Evolutionary conservation across 2,888 invertebrate species (phyloP).

Genomic region (Euzophera pinguis): DNA sequence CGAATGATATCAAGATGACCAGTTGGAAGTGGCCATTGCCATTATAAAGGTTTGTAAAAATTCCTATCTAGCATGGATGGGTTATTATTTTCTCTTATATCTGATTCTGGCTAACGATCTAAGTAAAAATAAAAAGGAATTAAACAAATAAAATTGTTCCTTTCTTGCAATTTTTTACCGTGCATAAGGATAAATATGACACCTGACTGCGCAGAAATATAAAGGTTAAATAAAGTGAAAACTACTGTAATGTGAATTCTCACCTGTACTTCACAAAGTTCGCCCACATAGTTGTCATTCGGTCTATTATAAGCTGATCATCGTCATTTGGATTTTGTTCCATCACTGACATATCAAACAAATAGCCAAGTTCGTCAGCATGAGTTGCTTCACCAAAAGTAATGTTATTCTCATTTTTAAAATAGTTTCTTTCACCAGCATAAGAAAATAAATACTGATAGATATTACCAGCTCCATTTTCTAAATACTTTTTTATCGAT

Average conservation of each 20-base stretch:
- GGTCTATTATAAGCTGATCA: constrained; percentile 45
- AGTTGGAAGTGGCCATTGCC: no score
- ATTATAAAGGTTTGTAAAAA: no score
- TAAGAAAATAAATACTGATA: constrained; percentile 54
- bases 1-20: no score
- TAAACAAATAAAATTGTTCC: no score
- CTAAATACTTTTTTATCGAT: constrained; percentile 35
- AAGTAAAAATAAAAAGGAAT: no score
- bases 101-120: no score
- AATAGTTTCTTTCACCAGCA: constrained; percentile 35
- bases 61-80: no score
- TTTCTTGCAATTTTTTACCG: no score
- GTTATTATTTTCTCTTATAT: no score
- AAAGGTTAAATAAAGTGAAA: no score
- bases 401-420: constrained; percentile 25
- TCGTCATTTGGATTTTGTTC: constrained; percentile 17
- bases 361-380: constrained; percentile 47
- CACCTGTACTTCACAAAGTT: constrained; percentile 60
- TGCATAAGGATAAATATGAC: no score
- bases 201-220: no score
- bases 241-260: background rate
- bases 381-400: constrained; percentile 37
- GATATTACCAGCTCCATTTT: constrained; percentile 31
- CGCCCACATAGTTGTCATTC: constrained; percentile 58
- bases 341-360: constrained; percentile 34